phyloP scores from a whole-genome alignment of 2,113 vertebrate genomes.

The Nannospalax galili region DNA sequence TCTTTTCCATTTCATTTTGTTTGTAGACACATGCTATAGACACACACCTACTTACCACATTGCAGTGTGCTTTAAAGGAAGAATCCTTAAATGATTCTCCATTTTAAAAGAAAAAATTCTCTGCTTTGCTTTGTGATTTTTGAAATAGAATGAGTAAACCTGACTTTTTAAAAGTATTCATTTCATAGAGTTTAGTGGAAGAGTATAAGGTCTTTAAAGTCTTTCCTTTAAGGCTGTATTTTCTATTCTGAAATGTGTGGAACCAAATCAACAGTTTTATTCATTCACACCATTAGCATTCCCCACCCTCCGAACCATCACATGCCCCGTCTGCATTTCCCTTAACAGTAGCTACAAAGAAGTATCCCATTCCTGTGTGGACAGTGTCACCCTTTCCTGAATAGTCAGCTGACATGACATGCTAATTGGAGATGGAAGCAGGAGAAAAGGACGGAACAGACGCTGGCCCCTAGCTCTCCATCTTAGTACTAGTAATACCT shows the following conservation, averaged over 20 bases:
- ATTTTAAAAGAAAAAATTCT: slow-evolving; percentile 11
- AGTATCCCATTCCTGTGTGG: neutral
- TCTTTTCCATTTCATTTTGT: slow-evolving; percentile 3
- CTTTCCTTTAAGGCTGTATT: neutral
- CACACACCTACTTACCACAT: neutral
- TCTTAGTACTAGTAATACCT: neutral
- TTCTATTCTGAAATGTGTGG: neutral
- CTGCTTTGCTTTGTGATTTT: neutral
- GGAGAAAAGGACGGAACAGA: neutral
- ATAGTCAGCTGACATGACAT: neutral
- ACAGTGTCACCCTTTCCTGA: neutral
- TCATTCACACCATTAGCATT: neutral
- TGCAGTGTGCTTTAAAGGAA: neutral
- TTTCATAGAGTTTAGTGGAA: neutral
- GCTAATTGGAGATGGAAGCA: neutral
- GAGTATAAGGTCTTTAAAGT: neutral
- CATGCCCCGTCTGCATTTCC: neutral
- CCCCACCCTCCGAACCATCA: neutral
- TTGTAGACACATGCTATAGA: neutral
- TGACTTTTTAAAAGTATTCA: neutral
- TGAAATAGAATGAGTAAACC: neutral
- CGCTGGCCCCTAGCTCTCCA: neutral
- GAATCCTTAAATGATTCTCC: neutral
- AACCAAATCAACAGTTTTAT: neutral
- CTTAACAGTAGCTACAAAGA: neutral